These are phyloP conservation scores for Lasioglossum villosulum DNA, from an alignment of 2,888 invertebrate genomes.

Conservation along the genomic window DNA sequence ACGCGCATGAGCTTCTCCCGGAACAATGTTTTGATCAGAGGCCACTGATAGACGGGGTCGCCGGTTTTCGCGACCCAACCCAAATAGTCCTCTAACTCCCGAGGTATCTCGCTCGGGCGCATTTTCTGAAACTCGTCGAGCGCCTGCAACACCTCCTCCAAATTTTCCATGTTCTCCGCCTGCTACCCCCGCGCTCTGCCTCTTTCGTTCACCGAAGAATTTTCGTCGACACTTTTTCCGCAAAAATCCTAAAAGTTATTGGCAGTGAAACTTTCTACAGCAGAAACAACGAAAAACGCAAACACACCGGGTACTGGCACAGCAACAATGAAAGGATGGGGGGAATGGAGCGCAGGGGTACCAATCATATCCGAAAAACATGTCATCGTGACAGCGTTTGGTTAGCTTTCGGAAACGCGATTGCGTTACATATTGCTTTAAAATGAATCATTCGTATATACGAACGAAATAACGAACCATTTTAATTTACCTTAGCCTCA, in stretches of 20 bases:
- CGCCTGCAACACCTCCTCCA: slow-evolving; percentile 93
- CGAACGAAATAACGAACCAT: not conserved
- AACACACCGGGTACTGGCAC: slow-evolving; percentile 71
- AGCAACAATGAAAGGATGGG: slow-evolving; percentile 69
- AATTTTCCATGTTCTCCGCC: slow-evolving; percentile 89
- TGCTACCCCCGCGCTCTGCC: slow-evolving; percentile 53
- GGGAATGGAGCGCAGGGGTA: slow-evolving; percentile 54
- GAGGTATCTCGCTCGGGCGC: slow-evolving; percentile 92
- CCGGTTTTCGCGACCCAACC: slow-evolving; percentile 96
- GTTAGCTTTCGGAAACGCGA: slow-evolving; percentile 25
- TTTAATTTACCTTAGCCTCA: not conserved
- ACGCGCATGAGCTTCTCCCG: slow-evolving; percentile 94
- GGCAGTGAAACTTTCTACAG: slow-evolving; percentile 35
- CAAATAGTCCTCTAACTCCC: slow-evolving; percentile 95
- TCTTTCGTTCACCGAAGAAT: slow-evolving; percentile 41
- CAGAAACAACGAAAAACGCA: slow-evolving; percentile 67
- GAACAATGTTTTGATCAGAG: slow-evolving; percentile 93
- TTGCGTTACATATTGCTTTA: not conserved
- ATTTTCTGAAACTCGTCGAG: slow-evolving; percentile 93
- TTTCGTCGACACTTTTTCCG: slow-evolving; percentile 18
- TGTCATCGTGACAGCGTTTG: slow-evolving; percentile 53
- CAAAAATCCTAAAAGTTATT: slow-evolving; percentile 25
- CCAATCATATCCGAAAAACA: slow-evolving; percentile 51
- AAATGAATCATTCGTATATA: not conserved
- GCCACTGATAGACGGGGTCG: slow-evolving; percentile 97